Evolutionary conservation across 2,888 invertebrate genomes (phyloP), one percentile per base, ranked within the genome.

Genomic region (Magallana nippona): DNA sequence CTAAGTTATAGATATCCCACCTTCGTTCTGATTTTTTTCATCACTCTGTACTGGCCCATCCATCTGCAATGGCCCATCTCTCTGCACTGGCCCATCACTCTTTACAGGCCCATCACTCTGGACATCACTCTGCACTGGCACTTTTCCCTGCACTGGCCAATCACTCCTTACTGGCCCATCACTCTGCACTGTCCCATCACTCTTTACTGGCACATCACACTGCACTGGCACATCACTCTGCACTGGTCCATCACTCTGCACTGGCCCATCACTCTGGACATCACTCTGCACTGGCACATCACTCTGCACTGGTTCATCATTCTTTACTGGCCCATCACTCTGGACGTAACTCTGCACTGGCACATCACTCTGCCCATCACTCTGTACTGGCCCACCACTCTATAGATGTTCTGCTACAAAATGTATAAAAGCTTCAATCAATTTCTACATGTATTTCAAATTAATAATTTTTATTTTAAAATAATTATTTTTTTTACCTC

Each of bases 401-500:
- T 62, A 62, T 10, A 63, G 62, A 10, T 63, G 62, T 63, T 19
- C 62, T 63, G 62, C 62, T 63, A 22, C 19, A 63, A 63, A 63
- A 63, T 17, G 19, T 19, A 11, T 63, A 10, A 19, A 63, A 19
- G 19, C 10, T 17, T 44, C 44, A 44, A 8, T 44, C 44, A 44
- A 44, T 19, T 63, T 63, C 62, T 63, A 63, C 19, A 19, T 63
- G 62, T 63, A 63, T 63, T 63, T 44, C 44, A 44, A 44, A 44
- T n/a, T 2, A 63, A 19, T 63, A 63, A 22, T 63, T 63, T n/a
- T 63, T 63, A 17, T 11, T 19, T 19, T 63, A 19, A 63, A 19
- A 63, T 63, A 63, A 11, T 19, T 22, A 63, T 63, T 63, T 11
- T 63, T 63, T 63, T 63, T 19, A 63, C 62, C 62, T 63, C 62